phyloP scores from a whole-genome alignment of 2,888 invertebrate genomes.

The Merodon equestris region DNA sequence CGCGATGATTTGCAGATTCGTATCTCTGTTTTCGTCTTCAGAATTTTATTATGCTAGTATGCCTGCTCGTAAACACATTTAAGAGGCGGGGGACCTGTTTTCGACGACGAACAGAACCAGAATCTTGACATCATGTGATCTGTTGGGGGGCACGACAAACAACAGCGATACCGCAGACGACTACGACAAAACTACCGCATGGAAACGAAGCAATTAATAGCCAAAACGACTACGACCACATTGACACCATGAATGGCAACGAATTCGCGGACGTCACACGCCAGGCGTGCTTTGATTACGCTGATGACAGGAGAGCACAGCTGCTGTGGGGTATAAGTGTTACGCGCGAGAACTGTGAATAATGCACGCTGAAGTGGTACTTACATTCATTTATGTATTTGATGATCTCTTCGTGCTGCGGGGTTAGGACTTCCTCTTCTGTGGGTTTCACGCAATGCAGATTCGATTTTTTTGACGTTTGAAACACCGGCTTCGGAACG shows the following conservation, averaged over 20 bases:
- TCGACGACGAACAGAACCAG: constrained; percentile 3
- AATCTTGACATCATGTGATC: constrained; percentile 59
- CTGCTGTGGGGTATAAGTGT: constrained; percentile 21
- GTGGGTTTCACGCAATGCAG: constrained; percentile 78
- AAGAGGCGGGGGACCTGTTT: neutral
- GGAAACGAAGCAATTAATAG: constrained; percentile 31
- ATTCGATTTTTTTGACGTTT: constrained; percentile 78
- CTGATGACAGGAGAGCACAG: neutral
- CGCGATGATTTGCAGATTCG: neutral
- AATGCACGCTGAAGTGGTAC: constrained; percentile 73
- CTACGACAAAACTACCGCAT: constrained; percentile 6
- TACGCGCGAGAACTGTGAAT: constrained; percentile 1
- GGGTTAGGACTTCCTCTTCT: constrained; percentile 82
- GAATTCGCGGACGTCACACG: constrained; percentile 2
- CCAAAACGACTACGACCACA: constrained; percentile 36
- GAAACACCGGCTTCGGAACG: constrained; percentile 90
- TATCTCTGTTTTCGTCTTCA: constrained; percentile 4
- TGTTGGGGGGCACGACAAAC: constrained; percentile 38
- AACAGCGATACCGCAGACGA: constrained; percentile 11
- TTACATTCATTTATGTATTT: constrained; percentile 92
- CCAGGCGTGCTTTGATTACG: constrained; percentile 4
- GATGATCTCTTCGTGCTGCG: constrained; percentile 92
- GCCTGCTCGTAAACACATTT: constrained; percentile 9
- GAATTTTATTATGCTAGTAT: constrained; percentile 18
- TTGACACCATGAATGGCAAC: no score